Conservation (phyloP, 2,113 vertebrate genomes). For the Leptobrachium leishanense region DNA sequence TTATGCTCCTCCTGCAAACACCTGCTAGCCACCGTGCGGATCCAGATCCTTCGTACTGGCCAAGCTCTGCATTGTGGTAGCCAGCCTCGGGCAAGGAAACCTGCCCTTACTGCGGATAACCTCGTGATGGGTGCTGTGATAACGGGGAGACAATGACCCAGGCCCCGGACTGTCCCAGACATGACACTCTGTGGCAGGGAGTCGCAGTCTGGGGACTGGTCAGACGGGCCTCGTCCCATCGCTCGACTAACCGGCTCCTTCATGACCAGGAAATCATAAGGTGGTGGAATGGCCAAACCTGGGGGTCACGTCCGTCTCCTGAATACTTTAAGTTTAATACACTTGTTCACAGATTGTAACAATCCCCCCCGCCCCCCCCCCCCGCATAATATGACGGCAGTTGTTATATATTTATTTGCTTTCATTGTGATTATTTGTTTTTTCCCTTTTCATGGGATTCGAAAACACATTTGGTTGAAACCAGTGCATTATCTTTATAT, state of each 20-base stretch:
- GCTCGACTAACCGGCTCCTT: constrained; percentile 10
- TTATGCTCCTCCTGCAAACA: not conserved
- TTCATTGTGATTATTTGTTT: too few relatives aligned
- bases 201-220: not conserved
- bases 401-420: too few relatives aligned
- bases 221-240: not conserved
- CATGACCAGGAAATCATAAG: too few relatives aligned
- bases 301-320: not conserved
- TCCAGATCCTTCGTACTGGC: not conserved
- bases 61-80: not conserved
- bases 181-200: not conserved
- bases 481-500: too few relatives aligned
- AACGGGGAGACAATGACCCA: not conserved
- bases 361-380: too few relatives aligned
- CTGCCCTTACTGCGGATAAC: not conserved
- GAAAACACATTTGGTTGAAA: too few relatives aligned
- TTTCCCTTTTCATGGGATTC: too few relatives aligned
- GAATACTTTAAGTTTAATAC: not conserved
- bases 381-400: too few relatives aligned
- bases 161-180: not conserved
- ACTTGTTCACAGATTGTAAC: not conserved
- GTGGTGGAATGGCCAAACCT: not conserved
- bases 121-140: constrained; percentile 9
- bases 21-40: constrained; percentile 10
- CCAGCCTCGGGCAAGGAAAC: not conserved